Evolutionary conservation across 2,797 vertebrate species (phyloP), one percentile per base, ranked within the genome.

Genomic region (Phyllotis vaccarum): DNA sequence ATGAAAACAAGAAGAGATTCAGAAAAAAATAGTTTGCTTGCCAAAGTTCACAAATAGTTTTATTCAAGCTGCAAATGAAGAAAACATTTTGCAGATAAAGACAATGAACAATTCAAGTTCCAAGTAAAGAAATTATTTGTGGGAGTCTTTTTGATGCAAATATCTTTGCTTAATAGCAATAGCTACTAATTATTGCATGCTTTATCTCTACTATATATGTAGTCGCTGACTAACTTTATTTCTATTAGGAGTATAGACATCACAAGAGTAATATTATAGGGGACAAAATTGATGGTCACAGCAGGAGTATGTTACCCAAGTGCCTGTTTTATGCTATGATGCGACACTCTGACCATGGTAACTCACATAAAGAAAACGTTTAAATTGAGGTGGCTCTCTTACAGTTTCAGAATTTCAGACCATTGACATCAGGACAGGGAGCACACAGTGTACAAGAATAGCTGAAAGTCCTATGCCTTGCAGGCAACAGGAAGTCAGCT

Each of bases 91-190:
- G 9, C 12, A 89, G 40, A 86, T 83, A 76, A 93, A 70, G 19
- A 95, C 89, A 88, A 88, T 43, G 1, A 49, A 49, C 52, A 13
- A 94, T 70, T 40, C 93, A 94, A 95, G 29, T 3, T 93, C 27
- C 19, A 86, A 93, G 76, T 29, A 91, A 91, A 74, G 34, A 70
- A 93, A 89, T 21, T 4, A 81, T 6, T 89, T 9, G 31, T 29
- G 29, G 46, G 66, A 21, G 8, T 0, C 40, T 97, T 95, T 87
- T 66, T 37, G 79, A 75, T 21, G 29, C 14, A 92, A 89, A 86
- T 68, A 79, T 60, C 9, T 21, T 76, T 54, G 8, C 24, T 68
- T 75, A 75, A 86, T 83, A 72, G 8, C 19, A 90, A 81, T 1
- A 89, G 2, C 40, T 76, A 43, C 31, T 52, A 70, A 78, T 89